Base-by-base conservation (phyloP, 2,888 invertebrate genomes). In the Coleophora flavipennella region DNA sequence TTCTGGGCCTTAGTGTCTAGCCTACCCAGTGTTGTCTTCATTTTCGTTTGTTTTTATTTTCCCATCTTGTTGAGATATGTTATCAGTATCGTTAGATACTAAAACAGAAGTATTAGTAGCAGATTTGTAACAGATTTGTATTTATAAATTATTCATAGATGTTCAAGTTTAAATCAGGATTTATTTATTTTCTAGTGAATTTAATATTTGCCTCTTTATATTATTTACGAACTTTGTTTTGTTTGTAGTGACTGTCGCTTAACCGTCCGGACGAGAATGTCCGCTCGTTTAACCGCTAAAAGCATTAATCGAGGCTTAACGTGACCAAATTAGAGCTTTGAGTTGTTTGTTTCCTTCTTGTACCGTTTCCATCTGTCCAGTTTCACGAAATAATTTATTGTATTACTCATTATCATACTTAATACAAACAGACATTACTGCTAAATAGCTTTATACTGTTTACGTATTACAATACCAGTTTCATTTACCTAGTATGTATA, bases 281-380 rank as follows among this genome's bases (percentile, higher is more conserved):
- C 57, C 46, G 48, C 45, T 59, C 63, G 71, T 73, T 61, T 68
- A 65, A 66, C 64, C 59, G 73, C 77, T 75, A 67, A 64, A n/a
- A 68, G 64, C 66, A 74, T 73, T 71, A 68, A 76, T 75, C 62
- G 69, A 69, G 67, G 81, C 81, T 81, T 79, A 70, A 59, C 81
- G 81, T 83, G 83, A 83, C 83, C 83, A 76, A 70, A 51, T 71
- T 80, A 79, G 76, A 75, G 74, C 79, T 78, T 76, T 65, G 67
- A 75, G 61, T 73, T 77, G 71, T 73, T 71, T 66, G n/a, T 72
- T 20, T 20, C 20, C 76, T 75, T 77, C 77, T 70, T 77, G 62
- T 74, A 72, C 70, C 58, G 68, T 67, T 79, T 67, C 71, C 63
- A 45, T 62, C 78, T 81, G 71, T 81, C 71, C 67, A 67, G 64